Conservation (phyloP, 2,888 invertebrate genomes). For the Drosophila neonasuta region DNA sequence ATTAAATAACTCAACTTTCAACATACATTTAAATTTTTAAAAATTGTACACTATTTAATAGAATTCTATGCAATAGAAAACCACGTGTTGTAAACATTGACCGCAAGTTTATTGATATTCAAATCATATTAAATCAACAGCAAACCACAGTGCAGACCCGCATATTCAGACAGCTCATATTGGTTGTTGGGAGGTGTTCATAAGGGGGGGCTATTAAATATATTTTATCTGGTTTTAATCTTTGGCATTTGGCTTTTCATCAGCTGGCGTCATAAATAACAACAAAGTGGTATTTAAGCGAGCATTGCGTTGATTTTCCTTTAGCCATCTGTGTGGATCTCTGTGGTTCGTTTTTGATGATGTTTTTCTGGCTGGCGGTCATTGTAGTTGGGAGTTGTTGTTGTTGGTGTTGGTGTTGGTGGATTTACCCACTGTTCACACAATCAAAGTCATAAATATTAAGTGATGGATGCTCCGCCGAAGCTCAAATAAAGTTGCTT, state of each 20-base stretch:
- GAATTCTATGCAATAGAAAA: too few relatives aligned
- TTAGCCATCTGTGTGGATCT: constrained; percentile 16
- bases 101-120: neutral
- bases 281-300: constrained; percentile 70
- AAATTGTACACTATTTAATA: too few relatives aligned
- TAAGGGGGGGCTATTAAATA: constrained; percentile 71
- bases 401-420: constrained; percentile 34
- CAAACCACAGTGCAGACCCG: constrained; percentile 29
- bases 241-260: constrained; percentile 77
- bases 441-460: constrained; percentile 69
- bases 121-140: neutral
- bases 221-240: constrained; percentile 77
- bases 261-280: constrained; percentile 77
- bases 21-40: neutral
- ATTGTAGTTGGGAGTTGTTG: constrained; percentile 9
- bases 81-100: too few relatives aligned
- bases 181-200: constrained; percentile 25
- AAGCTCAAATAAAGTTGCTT: constrained; percentile 46
- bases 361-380: constrained; percentile 17
- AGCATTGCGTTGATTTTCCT: constrained; percentile 51
- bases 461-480: constrained; percentile 63
- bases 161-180: constrained; percentile 22
- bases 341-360: constrained; percentile 28
- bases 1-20: neutral
- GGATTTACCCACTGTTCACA: constrained; percentile 26